Conservation (phyloP, 2,888 invertebrate genomes). For the Acanthosepion esculentum region DNA sequence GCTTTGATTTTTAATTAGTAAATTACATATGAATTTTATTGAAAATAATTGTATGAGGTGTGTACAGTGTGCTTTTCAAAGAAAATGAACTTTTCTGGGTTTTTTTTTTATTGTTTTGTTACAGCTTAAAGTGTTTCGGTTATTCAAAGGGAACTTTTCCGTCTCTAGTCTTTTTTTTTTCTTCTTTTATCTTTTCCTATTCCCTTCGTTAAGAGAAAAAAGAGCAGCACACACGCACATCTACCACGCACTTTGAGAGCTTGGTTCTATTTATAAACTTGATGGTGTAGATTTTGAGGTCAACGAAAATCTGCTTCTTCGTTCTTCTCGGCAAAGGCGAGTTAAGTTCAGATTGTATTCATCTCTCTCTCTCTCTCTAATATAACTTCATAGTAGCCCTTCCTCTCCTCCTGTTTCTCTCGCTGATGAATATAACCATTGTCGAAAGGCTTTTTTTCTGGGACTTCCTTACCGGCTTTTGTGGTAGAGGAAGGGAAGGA, state of each 20-base stretch:
- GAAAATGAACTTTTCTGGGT: background rate
- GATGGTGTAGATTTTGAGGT: slow-evolving; percentile 1
- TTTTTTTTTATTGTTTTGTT: background rate
- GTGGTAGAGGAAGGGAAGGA: background rate
- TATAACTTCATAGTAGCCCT: background rate
- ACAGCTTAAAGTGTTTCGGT: background rate
- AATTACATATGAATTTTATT: background rate
- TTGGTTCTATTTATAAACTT: background rate
- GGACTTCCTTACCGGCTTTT: background rate
- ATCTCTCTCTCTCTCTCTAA: background rate
- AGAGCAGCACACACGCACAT: background rate
- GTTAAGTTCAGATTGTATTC: background rate
- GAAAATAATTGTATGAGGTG: too few species aligned
- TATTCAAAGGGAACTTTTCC: background rate
- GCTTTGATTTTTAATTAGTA: background rate
- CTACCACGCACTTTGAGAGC: background rate
- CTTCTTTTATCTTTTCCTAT: too few species aligned
- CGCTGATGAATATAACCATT: slow-evolving; percentile 11
- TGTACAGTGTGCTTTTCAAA: background rate
- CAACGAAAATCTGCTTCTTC: background rate
- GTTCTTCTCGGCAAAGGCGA: background rate
- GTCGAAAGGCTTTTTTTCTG: background rate
- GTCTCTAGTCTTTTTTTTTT: background rate
- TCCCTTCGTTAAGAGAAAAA: too few species aligned
- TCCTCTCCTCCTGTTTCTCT: background rate